Conservation (phyloP, 1,140 invertebrate species). For the Vanessa tameamea region DNA sequence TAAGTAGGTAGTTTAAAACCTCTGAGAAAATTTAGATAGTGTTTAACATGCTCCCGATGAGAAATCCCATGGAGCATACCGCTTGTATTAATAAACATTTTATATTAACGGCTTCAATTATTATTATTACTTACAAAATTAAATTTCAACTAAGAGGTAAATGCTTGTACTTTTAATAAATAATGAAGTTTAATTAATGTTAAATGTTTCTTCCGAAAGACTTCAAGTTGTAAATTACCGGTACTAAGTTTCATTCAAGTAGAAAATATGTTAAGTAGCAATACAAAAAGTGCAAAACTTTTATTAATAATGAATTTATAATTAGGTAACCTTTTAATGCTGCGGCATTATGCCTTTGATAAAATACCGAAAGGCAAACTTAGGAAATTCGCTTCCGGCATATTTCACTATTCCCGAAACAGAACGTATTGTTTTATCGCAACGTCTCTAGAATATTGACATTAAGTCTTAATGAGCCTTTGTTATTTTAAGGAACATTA, state of each 20-base stretch:
- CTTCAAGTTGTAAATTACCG: constrained; percentile 37
- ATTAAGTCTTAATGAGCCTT: too few species aligned
- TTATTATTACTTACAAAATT: too few species aligned
- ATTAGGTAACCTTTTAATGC: constrained; percentile 42
- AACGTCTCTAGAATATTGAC: too few species aligned
- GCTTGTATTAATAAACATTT: too few species aligned
- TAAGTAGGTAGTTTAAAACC: too few species aligned
- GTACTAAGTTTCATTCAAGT: constrained; percentile 33
- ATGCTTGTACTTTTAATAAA: neutral
- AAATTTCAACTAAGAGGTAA: too few species aligned
- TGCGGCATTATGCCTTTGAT: constrained; percentile 38
- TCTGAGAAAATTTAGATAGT: too few species aligned
- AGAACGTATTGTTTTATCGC: neutral
- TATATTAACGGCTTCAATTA: too few species aligned
- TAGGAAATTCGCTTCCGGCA: constrained; percentile 23
- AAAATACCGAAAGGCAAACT: constrained; percentile 33
- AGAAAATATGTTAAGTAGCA: constrained; percentile 36
- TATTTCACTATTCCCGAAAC: constrained; percentile 17
- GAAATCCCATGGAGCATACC: too few species aligned
- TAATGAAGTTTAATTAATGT: neutral
- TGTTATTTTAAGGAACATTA: too few species aligned
- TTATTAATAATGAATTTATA: constrained; percentile 46
- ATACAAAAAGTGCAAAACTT: constrained; percentile 41
- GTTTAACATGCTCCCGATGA: too few species aligned
- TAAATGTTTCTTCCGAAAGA: neutral